phyloP scores from a whole-genome alignment of 2,888 invertebrate genomes.

The Adelphocoris suturalis region DNA sequence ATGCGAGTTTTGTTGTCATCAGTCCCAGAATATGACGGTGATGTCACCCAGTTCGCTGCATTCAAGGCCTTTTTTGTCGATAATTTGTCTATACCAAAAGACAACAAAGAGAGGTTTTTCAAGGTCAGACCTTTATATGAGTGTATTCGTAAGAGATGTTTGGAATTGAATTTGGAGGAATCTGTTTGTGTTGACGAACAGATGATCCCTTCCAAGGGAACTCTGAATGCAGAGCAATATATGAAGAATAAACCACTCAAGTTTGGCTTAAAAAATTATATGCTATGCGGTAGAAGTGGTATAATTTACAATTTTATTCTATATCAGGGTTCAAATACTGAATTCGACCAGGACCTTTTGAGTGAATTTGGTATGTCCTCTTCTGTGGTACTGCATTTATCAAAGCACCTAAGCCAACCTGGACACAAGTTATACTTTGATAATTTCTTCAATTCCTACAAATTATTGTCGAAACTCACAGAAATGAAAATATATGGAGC shows the following conservation, averaged over 20 bases:
- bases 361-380: background rate
- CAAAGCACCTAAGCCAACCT: background rate
- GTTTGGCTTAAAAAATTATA: conserved; percentile 71
- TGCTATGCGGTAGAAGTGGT: conserved; percentile 75
- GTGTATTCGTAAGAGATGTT: conserved; percentile 49
- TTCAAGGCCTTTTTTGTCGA: no score
- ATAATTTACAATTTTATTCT: conserved; percentile 75
- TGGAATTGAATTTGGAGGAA: conserved; percentile 56
- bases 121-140: conserved; percentile 72
- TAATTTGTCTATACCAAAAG: conserved; percentile 44
- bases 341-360: conserved; percentile 49
- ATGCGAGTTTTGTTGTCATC: no score
- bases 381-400: background rate
- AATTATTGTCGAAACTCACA: conserved; percentile 4
- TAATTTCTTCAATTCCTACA: conserved; percentile 29
- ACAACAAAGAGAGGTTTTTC: conserved; percentile 66
- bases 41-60: no score
- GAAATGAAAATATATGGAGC: conserved; percentile 34
- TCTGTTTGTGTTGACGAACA: conserved; percentile 72
- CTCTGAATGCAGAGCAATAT: conserved; percentile 75
- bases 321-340: conserved; percentile 75
- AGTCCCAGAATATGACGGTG: no score
- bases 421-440: conserved; percentile 24
- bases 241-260: conserved; percentile 75
- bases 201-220: conserved; percentile 76